A percentile compares a stretch with the other conserved stretches of the same genome.
These are phyloP conservation scores for Hirtodrosophila cameraria DNA, from an alignment of 2,888 invertebrate genomes.

Conservation along the genomic window DNA sequence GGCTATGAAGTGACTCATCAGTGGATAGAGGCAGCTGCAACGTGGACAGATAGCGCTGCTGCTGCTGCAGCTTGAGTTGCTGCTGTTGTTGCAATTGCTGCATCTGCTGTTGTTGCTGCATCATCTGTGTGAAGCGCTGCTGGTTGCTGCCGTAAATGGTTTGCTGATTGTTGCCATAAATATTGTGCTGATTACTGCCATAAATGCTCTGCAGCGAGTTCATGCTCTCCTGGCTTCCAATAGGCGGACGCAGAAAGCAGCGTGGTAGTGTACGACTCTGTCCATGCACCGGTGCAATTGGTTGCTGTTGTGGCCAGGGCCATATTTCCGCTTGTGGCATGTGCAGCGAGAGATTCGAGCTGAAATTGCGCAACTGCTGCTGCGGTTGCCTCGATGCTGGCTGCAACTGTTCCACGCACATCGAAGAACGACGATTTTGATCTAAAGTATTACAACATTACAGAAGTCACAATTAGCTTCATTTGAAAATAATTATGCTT, in stretches of 20 bases:
- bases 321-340: constrained; percentile 65
- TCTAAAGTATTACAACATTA: too few species aligned
- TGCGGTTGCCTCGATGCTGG: constrained; percentile 7
- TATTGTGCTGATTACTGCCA: constrained; percentile 59
- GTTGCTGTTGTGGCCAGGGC: constrained; percentile 62
- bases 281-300: constrained; percentile 52
- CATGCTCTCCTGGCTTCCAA: constrained; percentile 72
- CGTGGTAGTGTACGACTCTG: constrained; percentile 83
- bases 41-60: constrained; percentile 67
- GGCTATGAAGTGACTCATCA: constrained; percentile 50
- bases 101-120: constrained; percentile 54
- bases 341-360: constrained; percentile 82
- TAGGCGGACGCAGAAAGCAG: constrained; percentile 79
- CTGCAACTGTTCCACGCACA: constrained; percentile 72
- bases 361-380: constrained; percentile 72
- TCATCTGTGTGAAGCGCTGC: constrained; percentile 61
- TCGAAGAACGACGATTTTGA: constrained; percentile 81
- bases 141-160: constrained; percentile 54
- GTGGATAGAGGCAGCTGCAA: constrained; percentile 68
- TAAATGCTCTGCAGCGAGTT: constrained; percentile 61
- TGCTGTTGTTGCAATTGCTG: constrained; percentile 61
- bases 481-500: too few species aligned
- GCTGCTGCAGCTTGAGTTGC: constrained; percentile 62
- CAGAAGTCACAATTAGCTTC: too few species aligned
- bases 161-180: too few species aligned